Evolutionary conservation across 1,140 invertebrate species (phyloP).

Genomic region (Nixonia krombeini): DNA sequence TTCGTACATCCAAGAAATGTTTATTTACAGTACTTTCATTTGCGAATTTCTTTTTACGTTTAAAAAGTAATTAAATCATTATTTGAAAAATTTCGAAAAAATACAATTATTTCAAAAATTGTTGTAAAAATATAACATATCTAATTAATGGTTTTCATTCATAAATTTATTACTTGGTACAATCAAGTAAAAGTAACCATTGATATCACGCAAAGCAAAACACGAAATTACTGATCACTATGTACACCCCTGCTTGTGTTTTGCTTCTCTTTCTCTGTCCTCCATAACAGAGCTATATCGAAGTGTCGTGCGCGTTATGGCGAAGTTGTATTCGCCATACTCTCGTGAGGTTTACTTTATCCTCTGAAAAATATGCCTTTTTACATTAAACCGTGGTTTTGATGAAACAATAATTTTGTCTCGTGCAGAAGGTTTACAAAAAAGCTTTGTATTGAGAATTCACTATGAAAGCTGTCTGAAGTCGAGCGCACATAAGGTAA

Average conservation of each 20-base stretch:
- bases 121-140: no score
- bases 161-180: no score
- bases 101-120: no score
- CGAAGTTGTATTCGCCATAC: neutral
- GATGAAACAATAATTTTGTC: neutral
- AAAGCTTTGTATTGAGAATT: neutral
- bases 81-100: no score
- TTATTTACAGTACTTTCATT: neutral
- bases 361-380: neutral
- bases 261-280: slow-evolving; percentile 1
- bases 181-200: neutral
- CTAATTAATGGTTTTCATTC: no score
- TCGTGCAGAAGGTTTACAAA: neutral
- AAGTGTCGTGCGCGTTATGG: neutral
- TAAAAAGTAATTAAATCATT: no score
- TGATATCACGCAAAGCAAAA: neutral
- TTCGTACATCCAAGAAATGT: neutral
- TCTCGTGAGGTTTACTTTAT: neutral
- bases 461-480: neutral
- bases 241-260: neutral
- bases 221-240: neutral
- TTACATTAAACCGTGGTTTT: neutral
- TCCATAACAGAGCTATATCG: neutral
- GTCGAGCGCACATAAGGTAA: neutral
- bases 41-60: no score